Base-by-base conservation (phyloP, 2,888 invertebrate genomes). In the Scaptomyza reducta region DNA sequence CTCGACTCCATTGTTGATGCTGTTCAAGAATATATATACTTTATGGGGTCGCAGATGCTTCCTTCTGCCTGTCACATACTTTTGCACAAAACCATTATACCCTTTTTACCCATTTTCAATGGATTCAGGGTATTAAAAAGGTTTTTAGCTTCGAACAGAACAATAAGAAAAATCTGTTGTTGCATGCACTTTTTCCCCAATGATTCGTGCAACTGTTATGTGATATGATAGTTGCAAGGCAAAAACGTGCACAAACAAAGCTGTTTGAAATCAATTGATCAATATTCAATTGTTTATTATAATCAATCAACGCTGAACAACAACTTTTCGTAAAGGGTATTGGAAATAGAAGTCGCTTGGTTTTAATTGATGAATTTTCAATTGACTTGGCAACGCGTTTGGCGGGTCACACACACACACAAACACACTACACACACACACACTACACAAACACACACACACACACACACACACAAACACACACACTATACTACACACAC, bases 331-430 rank as follows among this genome's bases (percentile, higher is more conserved):
- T 2, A 18, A 50, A 29, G 50, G 35, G 16, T 22, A 44, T 14
- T 16, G 40, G 5, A 27, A 42, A 13, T 25, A 31, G 44, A 22
- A 62, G 53, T 18, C 68, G 53, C 56, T 61, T 56, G 68, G 44
- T 42, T 53, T 61, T 62, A 68, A 69, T 68, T 69, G 68, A 61
- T 57, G 56, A 50, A 49, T 38, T 61, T 56, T 58, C 57, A 67
- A 68, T 62, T 62, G 62, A 59, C 16, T 59, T 49, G 49, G 50
- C 50, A 64, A 56, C 31, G 65, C 47, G 29, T 27, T 33, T 41
- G 47, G 42, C 10, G 61, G 47, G 33, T 58, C 59, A 16, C 53
- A 45, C 50, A 40, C 33, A 44, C 16, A 40, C 16, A 40, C 40
- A n/a, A n/a, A n/a, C n/a, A n/a, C n/a, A n/a, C n/a, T n/a, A n/a